A percentile compares a stretch with the other conserved stretches of the same genome.
Evolutionary conservation across 2,113 vertebrate species (phyloP).

Genomic region (Glaucidium brasilianum): DNA sequence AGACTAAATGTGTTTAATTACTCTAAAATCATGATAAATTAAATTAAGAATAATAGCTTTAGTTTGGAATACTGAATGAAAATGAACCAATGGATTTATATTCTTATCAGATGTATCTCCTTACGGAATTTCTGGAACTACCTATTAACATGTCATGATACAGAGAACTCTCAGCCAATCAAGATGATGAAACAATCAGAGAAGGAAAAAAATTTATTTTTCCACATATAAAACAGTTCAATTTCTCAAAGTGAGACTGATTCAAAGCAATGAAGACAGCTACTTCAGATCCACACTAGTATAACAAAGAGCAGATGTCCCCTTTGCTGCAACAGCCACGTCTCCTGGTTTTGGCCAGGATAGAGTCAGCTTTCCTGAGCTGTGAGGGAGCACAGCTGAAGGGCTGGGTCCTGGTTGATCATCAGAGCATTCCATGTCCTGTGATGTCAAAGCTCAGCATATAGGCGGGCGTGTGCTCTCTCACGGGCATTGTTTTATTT

Average conservation of each 20-base stretch:
- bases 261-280: background rate
- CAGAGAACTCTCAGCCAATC: background rate
- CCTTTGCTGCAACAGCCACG: background rate
- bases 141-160: accelerated
- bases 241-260: background rate
- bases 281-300: background rate
- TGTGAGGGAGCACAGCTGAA: too few species aligned
- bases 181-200: background rate
- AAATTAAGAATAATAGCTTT: background rate
- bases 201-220: background rate
- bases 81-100: background rate
- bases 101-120: background rate
- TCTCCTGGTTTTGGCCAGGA: too few species aligned
- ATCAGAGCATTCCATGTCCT: too few species aligned
- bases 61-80: background rate
- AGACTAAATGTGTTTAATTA: background rate
- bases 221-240: background rate
- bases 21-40: background rate
- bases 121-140: background rate
- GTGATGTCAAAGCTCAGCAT: too few species aligned
- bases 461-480: too few species aligned
- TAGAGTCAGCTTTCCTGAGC: too few species aligned
- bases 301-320: background rate
- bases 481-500: too few species aligned
- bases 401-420: too few species aligned